Base-by-base conservation (phyloP, 2,113 vertebrate species). In the Ptilorrhoa leucosticta region DNA sequence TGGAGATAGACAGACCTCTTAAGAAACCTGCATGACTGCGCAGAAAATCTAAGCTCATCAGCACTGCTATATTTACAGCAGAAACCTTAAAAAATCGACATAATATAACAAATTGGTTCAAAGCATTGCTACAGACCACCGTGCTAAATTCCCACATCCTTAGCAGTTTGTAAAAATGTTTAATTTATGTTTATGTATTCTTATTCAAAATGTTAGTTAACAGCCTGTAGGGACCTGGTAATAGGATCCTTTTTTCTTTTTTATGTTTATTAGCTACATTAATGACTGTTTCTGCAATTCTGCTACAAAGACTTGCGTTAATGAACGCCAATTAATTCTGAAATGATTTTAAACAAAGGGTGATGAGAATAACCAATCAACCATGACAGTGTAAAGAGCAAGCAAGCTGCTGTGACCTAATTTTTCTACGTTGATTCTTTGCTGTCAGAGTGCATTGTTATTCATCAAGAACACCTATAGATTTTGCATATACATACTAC, bases 181-280 rank as follows among this genome's bases (percentile, higher is more conserved):
- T 98, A 98, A 98, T 98, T 98, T 98, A 98, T 98, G 97, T 98
- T 98, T 98, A 98, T 98, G 96, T 97, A 98, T 98, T 98, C 97
- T 97, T 98, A 98, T 97, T 98, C 97, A 97, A 98, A 98, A 98
- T 98, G 98, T 98, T 98, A 98, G 97, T 98, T 98, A 98, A 98
- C 97, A 97, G 98, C 98, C 98, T 98, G 97, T 98, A 97, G 98
- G 98, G 98, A 98, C 97, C 95, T 93, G 96, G 97, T 98, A 98
- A 98, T 98, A 98, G 97, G 98, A 98, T 97, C 97, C 96, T 98
- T 98, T 96, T 97, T 98, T 98, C 97, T 98, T 98, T 97, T 98
- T 98, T 98, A 98, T 98, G 98, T 98, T 98, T 98, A 98, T 98
- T 98, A 98, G 98, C 95, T 98, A 98, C 98, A 98, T 98, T 98